Percentiles rank a stretch among this genome's conserved stretches.
phyloP scores from a whole-genome alignment of 30 jellyfish, hydroid and myxozoan species.

The Hydractinia symbiolongicarpus region DNA sequence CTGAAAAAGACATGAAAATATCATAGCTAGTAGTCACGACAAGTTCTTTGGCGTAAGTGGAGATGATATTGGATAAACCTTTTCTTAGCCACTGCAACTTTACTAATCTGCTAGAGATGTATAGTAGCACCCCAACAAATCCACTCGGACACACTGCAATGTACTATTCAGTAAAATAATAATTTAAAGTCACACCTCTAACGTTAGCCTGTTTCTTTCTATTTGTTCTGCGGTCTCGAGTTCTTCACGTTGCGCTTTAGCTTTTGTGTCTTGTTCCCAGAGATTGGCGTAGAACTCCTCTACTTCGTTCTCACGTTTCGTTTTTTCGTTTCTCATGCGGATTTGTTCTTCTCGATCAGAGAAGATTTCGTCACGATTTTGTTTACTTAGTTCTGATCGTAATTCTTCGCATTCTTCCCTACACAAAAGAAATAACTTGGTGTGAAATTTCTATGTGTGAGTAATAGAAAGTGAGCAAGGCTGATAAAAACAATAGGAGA shows the following conservation, averaged over 20 bases:
- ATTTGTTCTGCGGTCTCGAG: constrained; percentile 49
- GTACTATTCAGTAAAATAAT: too few relatives aligned
- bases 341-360: constrained; percentile 59
- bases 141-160: too few relatives aligned
- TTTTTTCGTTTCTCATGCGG: constrained; percentile 34
- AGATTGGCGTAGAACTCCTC: constrained; percentile 64
- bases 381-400: constrained; percentile 47
- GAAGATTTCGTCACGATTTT: constrained; percentile 60
- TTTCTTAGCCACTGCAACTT: too few relatives aligned
- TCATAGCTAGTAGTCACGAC: neutral
- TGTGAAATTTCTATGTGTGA: neutral
- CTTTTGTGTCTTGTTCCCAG: constrained; percentile 69
- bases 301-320: constrained; percentile 33
- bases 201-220: constrained; percentile 56
- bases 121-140: too few relatives aligned
- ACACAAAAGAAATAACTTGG: neutral
- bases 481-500: neutral
- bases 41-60: neutral
- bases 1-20: constrained; percentile 10
- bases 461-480: neutral
- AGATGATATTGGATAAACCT: neutral
- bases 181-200: constrained; percentile 36
- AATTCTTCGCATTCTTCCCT: constrained; percentile 87
- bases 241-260: constrained; percentile 69
- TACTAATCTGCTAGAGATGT: too few relatives aligned